Evolutionary conservation across 2,888 invertebrate species (phyloP).

Genomic region (Tachina lurida): DNA sequence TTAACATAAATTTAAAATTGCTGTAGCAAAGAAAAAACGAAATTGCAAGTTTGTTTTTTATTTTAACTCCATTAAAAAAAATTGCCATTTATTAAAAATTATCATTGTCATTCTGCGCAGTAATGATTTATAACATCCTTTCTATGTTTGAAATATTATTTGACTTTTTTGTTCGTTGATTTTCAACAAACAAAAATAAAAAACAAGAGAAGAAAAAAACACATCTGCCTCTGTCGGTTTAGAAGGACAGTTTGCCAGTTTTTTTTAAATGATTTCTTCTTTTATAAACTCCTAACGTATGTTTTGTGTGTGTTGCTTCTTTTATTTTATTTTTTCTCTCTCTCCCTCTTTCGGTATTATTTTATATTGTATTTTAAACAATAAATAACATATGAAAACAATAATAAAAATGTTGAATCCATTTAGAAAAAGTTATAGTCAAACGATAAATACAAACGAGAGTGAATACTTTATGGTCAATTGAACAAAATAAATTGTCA

Average conservation of each 20-base stretch:
- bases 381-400: constrained; percentile 68
- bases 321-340: background rate
- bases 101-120: constrained; percentile 49
- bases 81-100: constrained; percentile 66
- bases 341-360: constrained; percentile 9
- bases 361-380: constrained; percentile 61
- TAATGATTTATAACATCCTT: constrained; percentile 70
- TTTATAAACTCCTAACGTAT: constrained; percentile 66
- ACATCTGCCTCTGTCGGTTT: constrained; percentile 64
- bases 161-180: constrained; percentile 31
- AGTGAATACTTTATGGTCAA: constrained; percentile 71
- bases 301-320: constrained; percentile 15
- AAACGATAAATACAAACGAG: constrained; percentile 30
- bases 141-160: constrained; percentile 36
- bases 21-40: background rate
- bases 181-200: constrained; percentile 11
- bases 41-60: constrained; percentile 13
- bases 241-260: constrained; percentile 39
- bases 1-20: constrained; percentile 16
- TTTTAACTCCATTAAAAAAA: constrained; percentile 36
- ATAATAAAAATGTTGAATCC: constrained; percentile 65
- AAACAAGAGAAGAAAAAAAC: constrained; percentile 14
- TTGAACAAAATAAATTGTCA: constrained; percentile 72
- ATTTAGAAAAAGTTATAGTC: constrained; percentile 44
- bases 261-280: constrained; percentile 32